Evolutionary conservation across 2,797 vertebrate genomes (phyloP).

Genomic region (Chromis chromis): DNA sequence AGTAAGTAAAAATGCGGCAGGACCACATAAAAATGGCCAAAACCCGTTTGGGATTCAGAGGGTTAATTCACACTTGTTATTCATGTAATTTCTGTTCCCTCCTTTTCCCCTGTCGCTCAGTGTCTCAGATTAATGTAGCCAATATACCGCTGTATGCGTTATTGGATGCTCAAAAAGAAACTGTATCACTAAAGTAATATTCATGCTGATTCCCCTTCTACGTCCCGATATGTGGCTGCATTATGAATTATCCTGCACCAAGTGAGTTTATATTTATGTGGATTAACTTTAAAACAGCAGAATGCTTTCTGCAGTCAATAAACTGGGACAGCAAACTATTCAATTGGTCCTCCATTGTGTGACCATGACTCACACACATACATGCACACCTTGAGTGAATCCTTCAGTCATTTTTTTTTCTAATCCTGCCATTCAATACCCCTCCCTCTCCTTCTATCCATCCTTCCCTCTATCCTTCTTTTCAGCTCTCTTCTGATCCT

Average conservation of each 20-base stretch:
- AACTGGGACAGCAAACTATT: slow-evolving; percentile 13
- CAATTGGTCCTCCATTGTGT: slow-evolving; percentile 9
- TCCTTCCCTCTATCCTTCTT: slow-evolving; percentile 20
- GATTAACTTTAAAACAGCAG: slow-evolving; percentile 24
- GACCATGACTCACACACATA: slow-evolving; percentile 6
- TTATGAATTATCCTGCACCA: slow-evolving; percentile 13
- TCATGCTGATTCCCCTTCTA: background rate
- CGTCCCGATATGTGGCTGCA: background rate
- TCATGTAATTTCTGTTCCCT: background rate
- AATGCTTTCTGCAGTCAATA: slow-evolving; percentile 1
- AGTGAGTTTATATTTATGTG: background rate
- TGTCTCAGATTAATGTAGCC: slow-evolving; percentile 44
- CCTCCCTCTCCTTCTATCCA: slow-evolving; percentile 21
- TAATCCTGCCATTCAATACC: slow-evolving; percentile 32
- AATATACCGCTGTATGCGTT: slow-evolving; percentile 7
- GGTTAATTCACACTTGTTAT: background rate
- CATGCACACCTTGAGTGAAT: slow-evolving; percentile 17
- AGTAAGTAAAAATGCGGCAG: no score
- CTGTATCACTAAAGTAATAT: background rate
- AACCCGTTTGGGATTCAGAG: slow-evolving; percentile 2
- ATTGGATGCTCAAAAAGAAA: slow-evolving; percentile 22
- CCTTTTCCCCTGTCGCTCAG: slow-evolving; percentile 5
- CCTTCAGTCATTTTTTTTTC: slow-evolving; percentile 50
- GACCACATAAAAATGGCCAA: background rate
- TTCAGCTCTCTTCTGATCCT: slow-evolving; percentile 24